Percentiles rank a stretch among this genome's conserved stretches.
Conservation (phyloP, 2,888 invertebrate species). For the Idaea straminata region DNA sequence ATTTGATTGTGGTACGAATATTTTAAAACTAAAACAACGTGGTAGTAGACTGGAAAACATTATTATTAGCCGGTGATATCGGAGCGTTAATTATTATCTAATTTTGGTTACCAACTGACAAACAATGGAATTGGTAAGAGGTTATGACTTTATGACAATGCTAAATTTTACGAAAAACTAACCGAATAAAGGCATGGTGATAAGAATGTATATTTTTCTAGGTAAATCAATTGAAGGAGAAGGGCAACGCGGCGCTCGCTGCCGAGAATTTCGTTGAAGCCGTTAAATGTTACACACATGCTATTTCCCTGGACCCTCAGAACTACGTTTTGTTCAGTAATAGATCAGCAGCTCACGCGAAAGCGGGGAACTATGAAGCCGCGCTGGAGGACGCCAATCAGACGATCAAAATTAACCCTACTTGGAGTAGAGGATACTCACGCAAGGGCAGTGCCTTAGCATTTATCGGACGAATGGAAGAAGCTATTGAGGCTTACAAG, state of each 20-base stretch:
- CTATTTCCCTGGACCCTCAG: slow-evolving; percentile 86
- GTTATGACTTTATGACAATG: slow-evolving; percentile 55
- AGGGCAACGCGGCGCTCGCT: slow-evolving; percentile 91
- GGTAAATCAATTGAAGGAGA: slow-evolving; percentile 91
- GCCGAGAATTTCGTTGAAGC: slow-evolving; percentile 90
- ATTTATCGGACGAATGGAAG: slow-evolving; percentile 85
- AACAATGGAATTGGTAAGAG: slow-evolving; percentile 74
- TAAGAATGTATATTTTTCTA: slow-evolving; percentile 54
- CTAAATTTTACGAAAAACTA: slow-evolving; percentile 32
- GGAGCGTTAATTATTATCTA: slow-evolving; percentile 1
- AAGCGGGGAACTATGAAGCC: slow-evolving; percentile 85
- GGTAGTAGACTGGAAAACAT: slow-evolving; percentile 9
- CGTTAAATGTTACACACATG: slow-evolving; percentile 88
- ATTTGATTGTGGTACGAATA: slow-evolving; percentile 30
- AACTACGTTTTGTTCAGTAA: slow-evolving; percentile 96
- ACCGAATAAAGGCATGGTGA: slow-evolving; percentile 17
- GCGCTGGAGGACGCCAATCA: slow-evolving; percentile 93
- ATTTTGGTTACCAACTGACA: slow-evolving; percentile 17
- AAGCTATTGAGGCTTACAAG: slow-evolving; percentile 88
- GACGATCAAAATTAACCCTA: slow-evolving; percentile 88
- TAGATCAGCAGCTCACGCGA: slow-evolving; percentile 94
- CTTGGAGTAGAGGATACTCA: slow-evolving; percentile 94
- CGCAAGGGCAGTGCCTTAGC: slow-evolving; percentile 93
- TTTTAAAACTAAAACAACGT: slow-evolving; percentile 21
- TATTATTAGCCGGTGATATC: neutral